Conservation (phyloP, 2,797 vertebrate genomes). For the Urosaurus nigricauda region DNA sequence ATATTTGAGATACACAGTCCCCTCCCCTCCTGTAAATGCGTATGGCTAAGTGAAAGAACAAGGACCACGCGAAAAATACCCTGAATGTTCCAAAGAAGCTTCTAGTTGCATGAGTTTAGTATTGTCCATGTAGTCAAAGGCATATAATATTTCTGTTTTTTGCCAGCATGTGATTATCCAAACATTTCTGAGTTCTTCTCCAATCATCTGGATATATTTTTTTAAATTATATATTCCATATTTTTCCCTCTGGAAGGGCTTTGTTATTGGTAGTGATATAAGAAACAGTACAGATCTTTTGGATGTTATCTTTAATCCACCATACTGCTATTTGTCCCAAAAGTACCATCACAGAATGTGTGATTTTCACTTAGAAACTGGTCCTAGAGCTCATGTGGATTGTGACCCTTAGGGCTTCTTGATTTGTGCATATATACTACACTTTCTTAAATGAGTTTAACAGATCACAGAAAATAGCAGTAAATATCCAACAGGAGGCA, state of each 20-base stretch:
- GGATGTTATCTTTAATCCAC: no score
- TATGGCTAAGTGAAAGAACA: background rate
- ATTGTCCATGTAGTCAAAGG: background rate
- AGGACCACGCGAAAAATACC: background rate
- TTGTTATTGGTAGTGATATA: no score
- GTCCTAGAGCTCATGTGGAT: background rate
- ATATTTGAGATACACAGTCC: background rate
- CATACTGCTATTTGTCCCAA: background rate
- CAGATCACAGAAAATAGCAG: no score
- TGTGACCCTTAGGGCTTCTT: background rate
- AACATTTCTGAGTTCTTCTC: background rate
- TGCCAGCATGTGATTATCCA: background rate
- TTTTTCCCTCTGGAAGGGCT: background rate
- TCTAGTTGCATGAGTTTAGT: background rate
- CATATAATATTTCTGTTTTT: background rate
- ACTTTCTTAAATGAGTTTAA: background rate
- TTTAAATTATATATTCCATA: background rate
- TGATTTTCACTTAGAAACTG: background rate
- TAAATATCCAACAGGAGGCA: background rate
- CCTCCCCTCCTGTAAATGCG: background rate
- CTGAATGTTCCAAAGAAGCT: background rate
- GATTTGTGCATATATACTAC: background rate
- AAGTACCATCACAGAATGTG: background rate
- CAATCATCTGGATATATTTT: background rate
- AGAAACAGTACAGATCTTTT: no score